Base-by-base conservation (phyloP, 1,140 invertebrate genomes). In the Zaprionus lachaisei region DNA sequence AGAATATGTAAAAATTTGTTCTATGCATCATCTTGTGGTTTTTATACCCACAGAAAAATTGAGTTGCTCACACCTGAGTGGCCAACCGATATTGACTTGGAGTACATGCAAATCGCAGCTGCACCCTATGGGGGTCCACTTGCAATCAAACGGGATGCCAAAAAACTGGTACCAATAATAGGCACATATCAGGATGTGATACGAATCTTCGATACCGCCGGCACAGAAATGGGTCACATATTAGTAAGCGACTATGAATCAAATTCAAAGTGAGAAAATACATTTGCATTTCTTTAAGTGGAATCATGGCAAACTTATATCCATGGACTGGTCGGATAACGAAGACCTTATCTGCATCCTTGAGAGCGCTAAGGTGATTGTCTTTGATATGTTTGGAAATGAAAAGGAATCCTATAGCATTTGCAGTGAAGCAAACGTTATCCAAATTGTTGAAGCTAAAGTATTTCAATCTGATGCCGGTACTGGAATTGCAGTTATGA, bases 281-380 rank as follows among this genome's bases (percentile, higher is more conserved):
- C 17, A 67, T 73, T 72, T 51, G 5, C 26, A 41, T 58, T 73
- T 3, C 5, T 94, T 95, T 61, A 80, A 98, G 97, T 99, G 98
- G 98, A 97, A 96, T 87, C 96, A 96, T 93, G 97, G 97, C 15
- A 95, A 95, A 54, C 94, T 99, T n/a, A 93, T 99, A 26, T 94
- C 95, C 76, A 95, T 99, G 93, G 98, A 97, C 0, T 99, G 98
- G 98, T 97, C 98, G 1, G 95, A 96, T 87, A 95, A 95, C 60
- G 98, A 99, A 93, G 97, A 99, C 91, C 94, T 99, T 2, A 94
- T 99, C 1, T 99, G 97, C 92, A 94, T 99, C 12, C 97, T 98
- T 93, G 97, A 99, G 82, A 97, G 99, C 94, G 98, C 98, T 4
- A 95, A 95, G 92, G 96, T 99, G 55, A 94, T 98, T 11, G 95